Evolutionary conservation across 1,140 invertebrate species (phyloP).

Genomic region (Leptinotarsa undecemlineata): DNA sequence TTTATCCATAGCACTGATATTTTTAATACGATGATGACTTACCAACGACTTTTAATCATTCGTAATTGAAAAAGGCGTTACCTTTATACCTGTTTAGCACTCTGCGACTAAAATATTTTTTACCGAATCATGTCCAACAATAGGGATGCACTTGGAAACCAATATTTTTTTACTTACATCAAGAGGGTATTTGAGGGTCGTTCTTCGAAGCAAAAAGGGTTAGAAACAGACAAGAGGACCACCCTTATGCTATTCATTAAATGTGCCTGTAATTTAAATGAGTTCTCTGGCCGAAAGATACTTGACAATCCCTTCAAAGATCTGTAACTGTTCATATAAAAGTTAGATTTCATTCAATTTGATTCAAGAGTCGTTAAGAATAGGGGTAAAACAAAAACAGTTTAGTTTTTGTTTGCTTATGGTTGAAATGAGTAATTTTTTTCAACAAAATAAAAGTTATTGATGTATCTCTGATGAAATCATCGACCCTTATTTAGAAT

Average conservation of each 20-base stretch:
- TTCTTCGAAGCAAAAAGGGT: not conserved
- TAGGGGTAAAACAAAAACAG: not conserved
- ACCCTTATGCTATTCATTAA: not conserved
- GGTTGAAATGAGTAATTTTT: no score
- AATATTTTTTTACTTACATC: not conserved
- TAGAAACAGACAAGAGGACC: not conserved
- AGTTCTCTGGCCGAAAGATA: not conserved
- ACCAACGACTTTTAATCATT: no score
- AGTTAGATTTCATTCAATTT: not conserved
- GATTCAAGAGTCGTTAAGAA: not conserved
- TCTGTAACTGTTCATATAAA: not conserved
- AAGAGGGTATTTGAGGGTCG: not conserved
- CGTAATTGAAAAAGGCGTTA: not conserved
- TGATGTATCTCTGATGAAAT: no score
- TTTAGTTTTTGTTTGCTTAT: not conserved
- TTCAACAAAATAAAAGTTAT: no score
- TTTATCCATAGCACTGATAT: no score
- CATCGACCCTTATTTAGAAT: no score
- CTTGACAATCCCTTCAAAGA: not conserved
- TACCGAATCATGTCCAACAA: not conserved
- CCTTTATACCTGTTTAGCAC: not conserved
- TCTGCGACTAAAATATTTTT: not conserved
- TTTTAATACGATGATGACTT: no score
- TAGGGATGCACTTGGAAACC: not conserved
- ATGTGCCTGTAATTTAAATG: not conserved